Base-by-base conservation (phyloP, 2,888 invertebrate species). In the Brachypalpus laphriformis region DNA sequence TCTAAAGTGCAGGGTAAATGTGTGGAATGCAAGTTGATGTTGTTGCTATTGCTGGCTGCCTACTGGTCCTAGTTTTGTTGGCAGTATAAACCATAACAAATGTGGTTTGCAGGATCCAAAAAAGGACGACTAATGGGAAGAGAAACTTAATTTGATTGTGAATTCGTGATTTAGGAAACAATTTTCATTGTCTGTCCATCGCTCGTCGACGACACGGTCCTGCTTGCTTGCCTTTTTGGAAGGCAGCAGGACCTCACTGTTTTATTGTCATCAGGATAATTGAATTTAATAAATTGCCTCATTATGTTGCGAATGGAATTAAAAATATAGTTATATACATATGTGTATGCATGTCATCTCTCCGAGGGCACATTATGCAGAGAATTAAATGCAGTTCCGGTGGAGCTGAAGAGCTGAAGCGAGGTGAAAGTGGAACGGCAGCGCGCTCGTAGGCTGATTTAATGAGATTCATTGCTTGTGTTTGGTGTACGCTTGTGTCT, bases 221-320 rank as follows among this genome's bases (percentile, higher is more conserved):
- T n/a, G n/a, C n/a, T n/a, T n/a, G n/a, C n/a, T n/a, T 49, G 37
- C 20, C 31, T 20, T 66, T 80, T 68, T 20, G 42, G 22, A 37
- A 45, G 42, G 25, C 82, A 76, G 31, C 65, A 70, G 57, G 83
- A 66, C 81, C 70, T 71, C 59, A 63, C 65, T 82, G 66, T 87
- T 89, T 88, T 89, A 89, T 89, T 91, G 91, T 91, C 91, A 91
- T 89, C 91, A 90, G 89, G 90, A 90, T 91, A 91, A 91, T 91
- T 91, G 91, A 91, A 91, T 91, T 91, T 90, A 91, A 91, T 91
- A 91, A 91, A 91, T 91, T 91, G 90, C 91, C 91, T 91, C 91
- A 91, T 91, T 91, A 91, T 90, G 89, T 88, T 88, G 68, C 77
- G 47, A 81, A 86, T 81, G 85, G 76, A 85, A 87, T 87, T 87